A percentile compares a stretch with the other conserved stretches of the same genome.
Evolutionary conservation across 1,140 invertebrate genomes (phyloP).

Genomic region (Acromyrmex echinatior): DNA sequence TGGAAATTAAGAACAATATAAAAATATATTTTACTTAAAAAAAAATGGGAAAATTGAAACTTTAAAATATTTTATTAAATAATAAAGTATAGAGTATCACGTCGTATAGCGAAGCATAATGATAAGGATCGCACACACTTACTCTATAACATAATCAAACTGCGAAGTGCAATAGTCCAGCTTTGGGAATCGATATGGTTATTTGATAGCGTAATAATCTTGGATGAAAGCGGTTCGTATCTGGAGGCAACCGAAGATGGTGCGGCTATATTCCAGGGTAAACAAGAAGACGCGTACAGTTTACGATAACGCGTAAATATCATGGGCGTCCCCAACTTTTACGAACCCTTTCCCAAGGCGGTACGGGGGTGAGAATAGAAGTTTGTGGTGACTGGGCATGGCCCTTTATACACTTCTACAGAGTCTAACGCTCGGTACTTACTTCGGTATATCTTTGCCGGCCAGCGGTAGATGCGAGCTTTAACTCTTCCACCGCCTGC

Average conservation of each 20-base stretch:
- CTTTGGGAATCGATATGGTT: conserved; percentile 11
- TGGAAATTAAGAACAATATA: background rate
- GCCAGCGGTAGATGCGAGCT: conserved; percentile 71
- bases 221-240: conserved; percentile 69
- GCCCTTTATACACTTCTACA: conserved; percentile 82
- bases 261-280: conserved; percentile 70
- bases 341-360: conserved; percentile 75
- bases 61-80: background rate
- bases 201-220: conserved; percentile 72
- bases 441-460: conserved; percentile 79
- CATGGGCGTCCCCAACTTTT: conserved; percentile 78
- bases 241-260: conserved; percentile 51
- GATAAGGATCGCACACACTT: background rate
- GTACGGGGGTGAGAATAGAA: conserved; percentile 57
- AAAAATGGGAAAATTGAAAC: background rate
- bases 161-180: background rate
- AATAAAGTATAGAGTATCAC: background rate
- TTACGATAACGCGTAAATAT: conserved; percentile 81
- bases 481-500: conserved; percentile 79
- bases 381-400: conserved; percentile 81
- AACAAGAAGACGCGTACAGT: conserved; percentile 76
- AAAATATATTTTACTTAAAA: background rate
- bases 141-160: conserved; percentile 6
- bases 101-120: background rate
- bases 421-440: conserved; percentile 76